Evolutionary conservation across 2,888 invertebrate genomes (phyloP).

Genomic region (Brachypalpus laphriformis): DNA sequence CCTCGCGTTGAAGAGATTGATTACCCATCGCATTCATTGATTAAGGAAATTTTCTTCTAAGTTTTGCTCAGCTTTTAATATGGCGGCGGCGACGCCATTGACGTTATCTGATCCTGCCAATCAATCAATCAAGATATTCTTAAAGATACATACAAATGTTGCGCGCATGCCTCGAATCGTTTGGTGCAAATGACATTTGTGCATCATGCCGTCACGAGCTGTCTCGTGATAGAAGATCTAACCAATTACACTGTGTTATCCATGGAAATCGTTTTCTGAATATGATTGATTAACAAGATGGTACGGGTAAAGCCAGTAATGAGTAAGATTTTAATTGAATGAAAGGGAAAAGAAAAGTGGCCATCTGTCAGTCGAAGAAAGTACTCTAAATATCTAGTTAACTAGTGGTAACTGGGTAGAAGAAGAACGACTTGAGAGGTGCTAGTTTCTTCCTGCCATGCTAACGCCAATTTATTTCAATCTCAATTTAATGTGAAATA

Average conservation of each 20-base stretch:
- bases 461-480: no score
- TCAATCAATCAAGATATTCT: constrained; percentile 71
- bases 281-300: constrained; percentile 63
- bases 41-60: constrained; percentile 36
- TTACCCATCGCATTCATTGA: constrained; percentile 41
- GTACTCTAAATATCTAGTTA: constrained; percentile 50
- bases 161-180: neutral
- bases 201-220: constrained; percentile 26
- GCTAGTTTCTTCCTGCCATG: neutral
- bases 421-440: neutral
- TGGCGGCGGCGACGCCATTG: constrained; percentile 23
- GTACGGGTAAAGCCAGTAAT: constrained; percentile 8
- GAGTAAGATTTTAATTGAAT: constrained; percentile 61
- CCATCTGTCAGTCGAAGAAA: constrained; percentile 32
- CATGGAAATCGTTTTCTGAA: constrained; percentile 56
- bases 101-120: constrained; percentile 69
- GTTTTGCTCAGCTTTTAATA: constrained; percentile 22
- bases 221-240: constrained; percentile 31
- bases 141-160: constrained; percentile 25
- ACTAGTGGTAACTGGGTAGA: neutral
- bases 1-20: constrained; percentile 45
- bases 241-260: constrained; percentile 51
- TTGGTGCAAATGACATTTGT: constrained; percentile 38
- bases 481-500: no score
- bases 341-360: constrained; percentile 47